Evolutionary conservation across 2,113 vertebrate species (phyloP), one percentile per base, ranked within the genome.

Genomic region (Sinocyclocheilus anophthalmus): DNA sequence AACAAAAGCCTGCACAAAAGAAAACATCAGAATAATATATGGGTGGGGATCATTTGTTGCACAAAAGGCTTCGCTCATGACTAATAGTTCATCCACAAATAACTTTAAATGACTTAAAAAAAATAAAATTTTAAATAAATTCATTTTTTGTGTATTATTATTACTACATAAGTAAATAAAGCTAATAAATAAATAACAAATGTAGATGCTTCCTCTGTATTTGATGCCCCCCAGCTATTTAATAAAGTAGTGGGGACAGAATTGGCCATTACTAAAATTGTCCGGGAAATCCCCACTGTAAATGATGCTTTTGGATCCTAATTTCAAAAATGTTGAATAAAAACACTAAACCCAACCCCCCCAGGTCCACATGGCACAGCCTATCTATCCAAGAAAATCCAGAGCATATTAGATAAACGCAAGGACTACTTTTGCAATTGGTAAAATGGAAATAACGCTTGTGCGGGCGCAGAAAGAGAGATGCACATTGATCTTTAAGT

Each of bases 401-500:
- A 50, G 16, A 30, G 57, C 18, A 48, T 82, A 73, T 55, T 73
- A 69, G 24, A 48, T 30, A 70, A 61, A 24, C 30, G 24, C 80
- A 26, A 65, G 7, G 26, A 73, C 67, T 42, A 8, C 33, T 73
- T 73, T 13, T 73, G 50, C 67, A 22, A 73, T 83, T 72, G 69
- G 61, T 73, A 57, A 78, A 83, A 85, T 87, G 82, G 14, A 80
- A 87, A 77, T 86, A 84, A 59, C 59, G 6, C 37, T 37, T 85
- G 53, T 79, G 86, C 85, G 83, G 79, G 88, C 26, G 80, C 67
- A 70, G 59, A 84, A 22, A 45, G 39, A 63, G 82, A 84, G 70
- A 33, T 82, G 26, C 85, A 75, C 53, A 83, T 86, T 89, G 88
- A 89, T 89, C 83, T 85, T 67, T 79, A 67, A 79, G 73, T 76